Base-by-base conservation (phyloP, 2,113 vertebrate genomes). In the Tylochromis polylepis region DNA sequence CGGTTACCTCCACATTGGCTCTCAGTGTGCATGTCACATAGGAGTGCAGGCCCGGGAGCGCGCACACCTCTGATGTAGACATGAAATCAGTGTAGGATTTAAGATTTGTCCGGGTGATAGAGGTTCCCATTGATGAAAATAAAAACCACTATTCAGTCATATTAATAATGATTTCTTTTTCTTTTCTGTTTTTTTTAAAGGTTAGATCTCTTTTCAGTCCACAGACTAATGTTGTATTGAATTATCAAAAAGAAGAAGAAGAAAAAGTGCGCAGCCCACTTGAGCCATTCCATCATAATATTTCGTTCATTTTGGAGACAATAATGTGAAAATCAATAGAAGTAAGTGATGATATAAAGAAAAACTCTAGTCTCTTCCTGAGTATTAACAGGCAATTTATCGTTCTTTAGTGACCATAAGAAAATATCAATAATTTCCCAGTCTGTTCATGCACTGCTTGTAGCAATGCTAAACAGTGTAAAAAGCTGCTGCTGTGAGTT, bases 1-100 rank as follows among this genome's bases (percentile, higher is more conserved):
- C 89, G 90, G 84, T 89, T 91, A 83, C 91, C 91, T 93, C 78
- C 85, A 85, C 85, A 91, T 57, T 88, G 85, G 77, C 91, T 93
- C 67, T 91, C 83, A 72, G 89, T 82, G 90, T 89, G 92, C 91
- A 79, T 88, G 85, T 82, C 86, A 80, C 91, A 84, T 10, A 70
- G 31, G 80, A 80, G 70, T 5, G 79, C 79, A 90, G 84, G 84
- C 87, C 87, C 62, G 4, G 49, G n/a, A 24, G 34, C 79, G 41
- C 79, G 41, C 89, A 43, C 67, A 81, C 46, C 79, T 79, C 70
- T 56, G 2, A 14, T 4, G 16, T 67, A 14, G 70, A 72, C 57
- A 59, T 85, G 29, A n/a, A n/a, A 18, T 57, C 55, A 53, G 22
- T 41, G 56, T 29, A 31, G 43, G 60, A 56, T 78, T 77, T 59